Conservation (phyloP, 2,888 invertebrate genomes). For the Tiphia femorata region DNA sequence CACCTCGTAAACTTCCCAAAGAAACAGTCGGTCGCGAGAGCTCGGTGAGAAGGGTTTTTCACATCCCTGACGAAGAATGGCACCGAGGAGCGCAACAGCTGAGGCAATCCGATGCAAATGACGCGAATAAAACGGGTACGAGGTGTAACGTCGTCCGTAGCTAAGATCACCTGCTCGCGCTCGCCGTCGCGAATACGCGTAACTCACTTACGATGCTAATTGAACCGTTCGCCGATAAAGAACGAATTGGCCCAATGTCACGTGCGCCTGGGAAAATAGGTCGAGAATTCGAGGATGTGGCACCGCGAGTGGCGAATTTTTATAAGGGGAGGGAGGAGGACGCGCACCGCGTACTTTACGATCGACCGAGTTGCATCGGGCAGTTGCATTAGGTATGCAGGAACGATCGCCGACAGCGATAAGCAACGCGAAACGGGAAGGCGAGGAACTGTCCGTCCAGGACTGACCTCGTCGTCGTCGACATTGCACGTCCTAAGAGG, state of each 20-base stretch:
- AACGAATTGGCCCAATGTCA: neutral
- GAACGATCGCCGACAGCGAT: too few species aligned
- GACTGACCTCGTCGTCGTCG: too few species aligned
- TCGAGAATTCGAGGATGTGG: neutral
- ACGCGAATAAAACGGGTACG: neutral
- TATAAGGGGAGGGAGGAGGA: neutral
- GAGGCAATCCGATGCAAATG: neutral
- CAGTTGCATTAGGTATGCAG: neutral
- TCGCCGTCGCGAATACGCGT: too few species aligned
- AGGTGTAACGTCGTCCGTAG: neutral
- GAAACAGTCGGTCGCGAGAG: neutral
- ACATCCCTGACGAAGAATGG: too few species aligned
- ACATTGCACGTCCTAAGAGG: neutral
- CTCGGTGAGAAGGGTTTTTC: too few species aligned
- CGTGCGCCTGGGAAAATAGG: neutral
- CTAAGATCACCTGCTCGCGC: neutral
- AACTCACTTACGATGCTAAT: neutral
- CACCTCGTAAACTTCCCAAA: too few species aligned
- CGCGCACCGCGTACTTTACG: neutral
- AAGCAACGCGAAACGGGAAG: too few species aligned
- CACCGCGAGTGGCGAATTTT: neutral
- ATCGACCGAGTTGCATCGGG: neutral
- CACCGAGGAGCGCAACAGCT: slow-evolving; percentile 1
- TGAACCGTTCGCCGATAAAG: neutral
- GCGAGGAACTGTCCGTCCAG: too few species aligned